Evolutionary conservation across 2,888 invertebrate species (phyloP).

Genomic region (Stomorhina lunata): DNA sequence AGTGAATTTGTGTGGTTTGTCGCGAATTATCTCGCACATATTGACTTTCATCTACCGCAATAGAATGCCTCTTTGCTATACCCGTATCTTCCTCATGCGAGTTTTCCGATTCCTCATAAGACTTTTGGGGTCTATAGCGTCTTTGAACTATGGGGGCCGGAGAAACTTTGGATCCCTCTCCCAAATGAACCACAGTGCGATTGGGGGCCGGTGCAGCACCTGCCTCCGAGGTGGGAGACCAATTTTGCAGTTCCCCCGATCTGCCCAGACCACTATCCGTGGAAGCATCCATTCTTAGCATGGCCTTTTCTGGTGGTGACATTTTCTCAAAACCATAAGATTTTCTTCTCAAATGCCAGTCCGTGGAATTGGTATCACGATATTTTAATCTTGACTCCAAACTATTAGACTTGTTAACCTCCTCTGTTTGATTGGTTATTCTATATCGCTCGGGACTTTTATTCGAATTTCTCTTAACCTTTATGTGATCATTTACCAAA

Average conservation of each 20-base stretch:
- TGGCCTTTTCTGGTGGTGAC: slow-evolving; percentile 77
- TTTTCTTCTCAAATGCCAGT: slow-evolving; percentile 88
- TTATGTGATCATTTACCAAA: slow-evolving; percentile 59
- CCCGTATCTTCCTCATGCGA: slow-evolving; percentile 66
- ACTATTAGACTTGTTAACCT: slow-evolving; percentile 72
- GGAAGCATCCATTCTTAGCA: slow-evolving; percentile 85
- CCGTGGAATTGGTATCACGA: slow-evolving; percentile 75
- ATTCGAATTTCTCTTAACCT: slow-evolving; percentile 25
- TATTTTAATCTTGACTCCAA: slow-evolving; percentile 75
- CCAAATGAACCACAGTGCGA: slow-evolving; percentile 77
- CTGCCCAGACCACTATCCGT: slow-evolving; percentile 89
- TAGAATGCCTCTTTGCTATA: slow-evolving; percentile 81
- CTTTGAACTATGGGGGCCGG: slow-evolving; percentile 56
- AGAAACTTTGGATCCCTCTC: slow-evolving; percentile 65
- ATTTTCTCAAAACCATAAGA: slow-evolving; percentile 88
- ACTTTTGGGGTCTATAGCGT: slow-evolving; percentile 64
- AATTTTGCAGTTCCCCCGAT: slow-evolving; percentile 84
- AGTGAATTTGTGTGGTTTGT: slow-evolving; percentile 76
- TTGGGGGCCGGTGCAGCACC: slow-evolving; percentile 67
- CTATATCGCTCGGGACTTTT: slow-evolving; percentile 41
- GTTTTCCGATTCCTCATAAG: slow-evolving; percentile 45
- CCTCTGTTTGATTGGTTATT: not conserved
- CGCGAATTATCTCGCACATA: slow-evolving; percentile 79
- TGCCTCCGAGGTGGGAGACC: slow-evolving; percentile 76
- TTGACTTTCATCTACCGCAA: slow-evolving; percentile 82